Base-by-base conservation (phyloP, 2,888 invertebrate species). In the Yponomeuta evonymella region DNA sequence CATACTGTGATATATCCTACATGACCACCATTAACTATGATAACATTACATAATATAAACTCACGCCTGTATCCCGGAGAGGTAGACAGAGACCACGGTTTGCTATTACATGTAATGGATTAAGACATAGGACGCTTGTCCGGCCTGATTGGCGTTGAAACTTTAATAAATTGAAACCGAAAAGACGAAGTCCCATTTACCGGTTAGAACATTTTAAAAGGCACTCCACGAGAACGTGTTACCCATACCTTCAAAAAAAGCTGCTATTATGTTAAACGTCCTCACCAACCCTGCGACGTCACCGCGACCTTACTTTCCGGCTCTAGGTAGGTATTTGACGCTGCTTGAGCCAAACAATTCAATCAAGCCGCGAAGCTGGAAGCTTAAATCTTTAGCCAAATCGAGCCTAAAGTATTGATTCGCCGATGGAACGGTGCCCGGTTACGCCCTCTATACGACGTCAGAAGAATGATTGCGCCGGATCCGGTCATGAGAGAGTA, bases 291-390 rank as follows among this genome's bases (percentile, higher is more conserved):
- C 36, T 1, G 36, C 43, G 43, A 8, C 43, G 1, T 8, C 15
- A 15, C 51, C 3, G 51, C 12, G 51, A 8, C 12, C 3, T 12
- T 58, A 10, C 51, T 15, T 15, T 58, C 15, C 51, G 12, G 9
- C 43, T 58, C 15, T 65, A 65, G n/a, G 30, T 23, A 12, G 30
- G 65, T 30, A 6, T 33, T 70, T 63, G 63, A 70, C 70, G 36
- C 70, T 23, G 51, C 68, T 43, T n/a, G 43, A 62, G 70, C 70
- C 70, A 70, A 58, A 70, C 70, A 70, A 70, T 70, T 70, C 70
- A 70, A 70, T 70, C 70, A 63, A 62, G 30, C 29, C n/a, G 68
- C 36, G 30, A 30, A 29, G 69, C n/a, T 15, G 58, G n/a, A 43
- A 43, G 62, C 33, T 70, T 70, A 70, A 62, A 70, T 23, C 33